Conservation (phyloP, 1,140 invertebrate species). For the Sesamia nonagrioides region DNA sequence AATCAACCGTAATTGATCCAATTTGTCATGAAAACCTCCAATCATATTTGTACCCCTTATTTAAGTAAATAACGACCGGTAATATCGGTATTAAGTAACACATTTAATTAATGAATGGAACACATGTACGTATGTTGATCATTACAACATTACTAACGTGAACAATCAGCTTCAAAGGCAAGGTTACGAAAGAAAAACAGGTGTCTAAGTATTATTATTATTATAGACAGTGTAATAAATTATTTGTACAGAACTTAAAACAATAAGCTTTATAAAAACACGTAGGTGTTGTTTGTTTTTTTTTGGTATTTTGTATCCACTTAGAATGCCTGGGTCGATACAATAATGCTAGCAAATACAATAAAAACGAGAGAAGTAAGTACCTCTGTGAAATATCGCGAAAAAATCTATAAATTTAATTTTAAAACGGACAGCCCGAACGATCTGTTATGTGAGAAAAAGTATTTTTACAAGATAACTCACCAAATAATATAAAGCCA, state of each 20-base stretch:
- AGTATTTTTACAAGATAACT: not conserved
- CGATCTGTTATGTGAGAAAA: not conserved
- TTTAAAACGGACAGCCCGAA: no score
- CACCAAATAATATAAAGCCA: not conserved
- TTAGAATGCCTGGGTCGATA: no score
- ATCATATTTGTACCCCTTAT: not conserved
- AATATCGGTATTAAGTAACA: not conserved
- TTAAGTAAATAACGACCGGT: not conserved
- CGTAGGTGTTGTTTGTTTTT: not conserved
- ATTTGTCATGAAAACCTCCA: not conserved
- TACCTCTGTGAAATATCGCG: no score
- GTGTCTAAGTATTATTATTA: conserved; percentile 6
- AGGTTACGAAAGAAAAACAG: conserved; percentile 37
- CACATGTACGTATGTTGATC: conserved; percentile 27
- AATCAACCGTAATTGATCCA: not conserved
- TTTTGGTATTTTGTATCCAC: no score
- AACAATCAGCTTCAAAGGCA: conserved; percentile 37
- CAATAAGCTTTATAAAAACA: not conserved
- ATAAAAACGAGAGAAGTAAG: no score
- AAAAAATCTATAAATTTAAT: no score
- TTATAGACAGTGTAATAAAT: conserved; percentile 3
- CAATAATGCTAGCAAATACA: no score
- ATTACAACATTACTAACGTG: conserved; percentile 22
- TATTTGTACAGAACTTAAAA: not conserved
- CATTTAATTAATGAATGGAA: conserved; percentile 27